Evolutionary conservation across 2,113 vertebrate species (phyloP).

Genomic region (Trichomycterus rosablanca): DNA sequence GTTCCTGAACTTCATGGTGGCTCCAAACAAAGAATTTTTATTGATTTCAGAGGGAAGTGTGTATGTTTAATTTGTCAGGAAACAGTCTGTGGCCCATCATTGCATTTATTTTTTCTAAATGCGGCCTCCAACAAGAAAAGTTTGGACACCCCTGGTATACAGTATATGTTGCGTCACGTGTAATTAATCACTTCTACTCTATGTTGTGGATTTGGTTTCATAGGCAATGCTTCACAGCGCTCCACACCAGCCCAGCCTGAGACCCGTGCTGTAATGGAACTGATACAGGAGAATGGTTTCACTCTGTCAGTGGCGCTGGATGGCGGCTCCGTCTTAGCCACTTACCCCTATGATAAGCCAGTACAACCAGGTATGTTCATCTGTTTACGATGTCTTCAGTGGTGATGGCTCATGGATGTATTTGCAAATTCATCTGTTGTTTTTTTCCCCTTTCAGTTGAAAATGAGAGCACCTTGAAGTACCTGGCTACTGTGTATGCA

Average conservation of each 20-base stretch:
- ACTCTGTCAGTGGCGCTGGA: constrained; percentile 90
- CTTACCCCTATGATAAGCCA: constrained; percentile 91
- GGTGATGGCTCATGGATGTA: no score
- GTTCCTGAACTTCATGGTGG: no score
- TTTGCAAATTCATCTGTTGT: constrained; percentile 14
- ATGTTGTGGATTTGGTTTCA: constrained; percentile 10
- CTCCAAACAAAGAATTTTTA: no score
- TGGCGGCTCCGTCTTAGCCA: constrained; percentile 86
- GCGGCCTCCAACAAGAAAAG: no score
- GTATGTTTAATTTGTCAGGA: no score
- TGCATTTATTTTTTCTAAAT: no score
- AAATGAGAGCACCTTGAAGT: constrained; percentile 87
- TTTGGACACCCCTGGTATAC: no score
- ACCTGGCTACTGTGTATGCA: constrained; percentile 88
- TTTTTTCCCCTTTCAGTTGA: constrained; percentile 68
- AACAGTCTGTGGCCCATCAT: no score
- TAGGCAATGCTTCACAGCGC: constrained; percentile 82
- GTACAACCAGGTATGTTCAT: constrained; percentile 80
- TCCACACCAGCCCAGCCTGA: constrained; percentile 73
- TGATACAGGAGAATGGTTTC: constrained; percentile 81
- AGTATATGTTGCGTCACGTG: no score
- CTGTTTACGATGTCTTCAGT: no score
- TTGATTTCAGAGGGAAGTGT: no score
- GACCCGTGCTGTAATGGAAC: constrained; percentile 84
- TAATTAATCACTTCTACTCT: background rate